Evolutionary conservation across 2,113 vertebrate species (phyloP).

Genomic region (Porphyrio hochstetteri): DNA sequence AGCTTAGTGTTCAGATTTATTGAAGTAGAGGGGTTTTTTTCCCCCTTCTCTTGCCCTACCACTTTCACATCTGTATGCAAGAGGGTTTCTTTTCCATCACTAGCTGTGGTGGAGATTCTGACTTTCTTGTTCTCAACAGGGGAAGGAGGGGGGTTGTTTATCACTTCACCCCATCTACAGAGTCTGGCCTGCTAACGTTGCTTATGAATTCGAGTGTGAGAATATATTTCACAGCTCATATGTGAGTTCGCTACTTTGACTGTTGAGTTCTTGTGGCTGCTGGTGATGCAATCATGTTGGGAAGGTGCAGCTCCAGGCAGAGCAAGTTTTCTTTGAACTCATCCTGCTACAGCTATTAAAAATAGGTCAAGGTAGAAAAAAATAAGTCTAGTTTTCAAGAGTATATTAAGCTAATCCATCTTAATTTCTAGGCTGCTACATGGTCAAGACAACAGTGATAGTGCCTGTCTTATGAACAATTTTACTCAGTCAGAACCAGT

Average conservation of each 20-base stretch:
- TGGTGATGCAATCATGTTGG: conserved; percentile 37
- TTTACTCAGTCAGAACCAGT: background rate
- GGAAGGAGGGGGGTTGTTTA: background rate
- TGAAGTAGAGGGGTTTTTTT: background rate
- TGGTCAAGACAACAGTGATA: background rate
- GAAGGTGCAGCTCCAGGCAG: conserved; percentile 58
- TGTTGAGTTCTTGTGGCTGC: conserved; percentile 45
- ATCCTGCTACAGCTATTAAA: conserved; percentile 43
- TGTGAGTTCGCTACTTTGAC: background rate
- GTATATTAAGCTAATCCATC: conserved; percentile 22
- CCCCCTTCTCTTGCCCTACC: background rate
- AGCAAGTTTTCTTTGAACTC: conserved; percentile 53
- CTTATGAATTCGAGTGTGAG: conserved; percentile 37
- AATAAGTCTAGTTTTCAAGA: conserved; percentile 6
- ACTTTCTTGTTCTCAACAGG: background rate
- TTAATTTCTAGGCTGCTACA: background rate
- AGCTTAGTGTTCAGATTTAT: background rate
- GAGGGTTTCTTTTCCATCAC: background rate
- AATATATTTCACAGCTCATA: conserved; percentile 30
- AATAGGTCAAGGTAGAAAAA: conserved; percentile 34
- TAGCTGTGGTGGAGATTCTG: background rate
- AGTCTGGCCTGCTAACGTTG: background rate
- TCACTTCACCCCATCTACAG: conserved; percentile 12
- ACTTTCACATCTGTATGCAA: background rate
- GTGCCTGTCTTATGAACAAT: background rate